Evolutionary conservation across 2,113 vertebrate genomes (phyloP), one percentile per base, ranked within the genome.

Genomic region (Tupaia tana): DNA sequence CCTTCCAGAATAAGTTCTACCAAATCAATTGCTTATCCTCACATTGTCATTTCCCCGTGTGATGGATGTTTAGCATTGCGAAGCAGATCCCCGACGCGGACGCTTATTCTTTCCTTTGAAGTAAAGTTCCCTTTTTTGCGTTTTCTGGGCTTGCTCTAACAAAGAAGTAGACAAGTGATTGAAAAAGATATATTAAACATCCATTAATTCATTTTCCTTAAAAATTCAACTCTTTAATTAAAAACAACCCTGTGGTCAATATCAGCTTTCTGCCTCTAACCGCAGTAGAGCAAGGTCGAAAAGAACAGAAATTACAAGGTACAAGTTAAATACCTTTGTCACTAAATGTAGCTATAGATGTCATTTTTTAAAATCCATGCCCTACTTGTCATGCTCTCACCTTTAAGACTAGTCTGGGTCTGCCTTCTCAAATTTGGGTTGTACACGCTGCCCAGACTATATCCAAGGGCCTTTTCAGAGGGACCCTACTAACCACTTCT

Each of bases 181-280:
- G 58, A 92, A 75, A 84, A 86, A 77, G 52, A 89, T 43, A 89
- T 64, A 95, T 92, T 86, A 86, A 96, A 92, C 94, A 96, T 79
- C 74, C 31, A 87, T 81, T 80, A 74, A 80, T 90, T 92, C 16
- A 52, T 93, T 95, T 97, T 86, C 54, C 71, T 96, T 91, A 94
- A 95, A 95, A 85, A 95, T 94, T 90, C 86, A 95, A 91, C 59
- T 89, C 67, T 69, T 97, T 92, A 89, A 96, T 95, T 94, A 95
- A 97, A 95, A 96, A 18, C 14, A 74, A 54, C 1, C 8, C 69
- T 81, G 78, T 52, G 25, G 86, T 93, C 80, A 84, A 52, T 95
- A 89, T 94, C 91, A 67, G 90, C 82, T 94, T 94, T 89, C 83
- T 93, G 31, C 43, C 77, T 74, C 79, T 91, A 84, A 20, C 11